These are phyloP conservation scores for Papilio elwesi DNA, from an alignment of 2,888 invertebrate genomes.

Conservation along the genomic window DNA sequence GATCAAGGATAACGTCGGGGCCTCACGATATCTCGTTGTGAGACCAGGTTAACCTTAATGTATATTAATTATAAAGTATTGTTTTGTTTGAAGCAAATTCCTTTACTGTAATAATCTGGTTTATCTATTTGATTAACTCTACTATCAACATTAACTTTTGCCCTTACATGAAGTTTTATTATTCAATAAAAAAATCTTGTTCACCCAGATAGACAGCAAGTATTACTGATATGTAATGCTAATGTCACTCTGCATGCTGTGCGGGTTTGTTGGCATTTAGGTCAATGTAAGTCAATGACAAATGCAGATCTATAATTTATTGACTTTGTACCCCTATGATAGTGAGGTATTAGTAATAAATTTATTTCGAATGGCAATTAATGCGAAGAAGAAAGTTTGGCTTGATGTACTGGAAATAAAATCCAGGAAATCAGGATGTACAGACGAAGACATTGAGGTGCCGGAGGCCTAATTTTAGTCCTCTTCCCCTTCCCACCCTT, in stretches of 20 bases:
- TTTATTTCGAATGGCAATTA: too few relatives aligned
- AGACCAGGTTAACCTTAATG: background rate
- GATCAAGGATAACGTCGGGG: slow-evolving; percentile 20
- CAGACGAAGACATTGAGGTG: too few relatives aligned
- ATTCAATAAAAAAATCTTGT: slow-evolving; percentile 23
- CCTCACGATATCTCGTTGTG: slow-evolving; percentile 3
- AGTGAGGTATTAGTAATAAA: background rate
- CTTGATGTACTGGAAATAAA: too few relatives aligned
- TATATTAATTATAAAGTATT: too few relatives aligned
- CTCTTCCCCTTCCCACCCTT: too few relatives aligned
- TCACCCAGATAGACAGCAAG: slow-evolving; percentile 18
- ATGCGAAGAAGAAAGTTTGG: too few relatives aligned
- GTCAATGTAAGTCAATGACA: slow-evolving; percentile 29
- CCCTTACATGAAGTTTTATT: too few relatives aligned
- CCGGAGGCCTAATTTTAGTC: too few relatives aligned
- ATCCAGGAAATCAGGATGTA: too few relatives aligned
- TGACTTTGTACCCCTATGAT: slow-evolving; percentile 7
- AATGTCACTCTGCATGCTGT: background rate
- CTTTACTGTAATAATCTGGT: background rate
- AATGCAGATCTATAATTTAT: slow-evolving; percentile 27
- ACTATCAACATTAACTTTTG: background rate
- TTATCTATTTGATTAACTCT: background rate
- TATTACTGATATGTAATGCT: slow-evolving; percentile 19
- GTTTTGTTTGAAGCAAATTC: background rate
- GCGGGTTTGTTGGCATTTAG: slow-evolving; percentile 28